These are phyloP conservation scores for Halotydeus destructor DNA, from an alignment of 1,140 invertebrate species.

Conservation along the genomic window DNA sequence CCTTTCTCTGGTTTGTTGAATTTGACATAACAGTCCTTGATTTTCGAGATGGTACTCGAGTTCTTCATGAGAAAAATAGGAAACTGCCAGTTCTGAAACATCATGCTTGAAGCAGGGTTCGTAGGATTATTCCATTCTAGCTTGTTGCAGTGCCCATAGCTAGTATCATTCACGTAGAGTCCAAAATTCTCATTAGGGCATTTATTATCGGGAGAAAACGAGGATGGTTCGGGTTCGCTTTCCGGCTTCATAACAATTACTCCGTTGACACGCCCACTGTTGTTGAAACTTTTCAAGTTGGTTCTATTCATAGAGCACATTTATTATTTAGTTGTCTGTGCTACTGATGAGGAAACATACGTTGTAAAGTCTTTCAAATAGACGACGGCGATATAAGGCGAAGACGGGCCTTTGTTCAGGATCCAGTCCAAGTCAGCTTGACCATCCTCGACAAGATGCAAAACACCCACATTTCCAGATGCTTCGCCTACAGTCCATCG, in stretches of 20 bases:
- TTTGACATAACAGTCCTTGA: conserved; percentile 30
- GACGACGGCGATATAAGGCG: conserved; percentile 29
- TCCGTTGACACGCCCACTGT: conserved; percentile 23
- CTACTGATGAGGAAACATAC: conserved; percentile 20
- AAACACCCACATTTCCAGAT: conserved; percentile 62
- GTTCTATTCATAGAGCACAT: too few relatives aligned
- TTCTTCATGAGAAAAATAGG: conserved; percentile 24
- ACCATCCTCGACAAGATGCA: conserved; percentile 42
- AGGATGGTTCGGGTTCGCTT: conserved; percentile 13
- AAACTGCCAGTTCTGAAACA: conserved; percentile 50
- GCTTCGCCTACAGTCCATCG: conserved; percentile 30
- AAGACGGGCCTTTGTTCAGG: conserved; percentile 34
- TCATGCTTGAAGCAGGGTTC: conserved; percentile 28
- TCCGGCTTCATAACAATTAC: conserved; percentile 31
- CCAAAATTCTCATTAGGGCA: conserved; percentile 63
- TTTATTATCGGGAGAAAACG: conserved; percentile 47
- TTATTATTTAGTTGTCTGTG: conserved; percentile 26
- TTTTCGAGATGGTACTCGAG: conserved; percentile 10
- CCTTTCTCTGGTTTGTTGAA: conserved; percentile 35
- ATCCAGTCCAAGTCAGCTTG: conserved; percentile 45
- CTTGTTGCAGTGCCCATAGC: conserved; percentile 16
- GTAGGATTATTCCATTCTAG: conserved; percentile 41
- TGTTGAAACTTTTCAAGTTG: conserved; percentile 33
- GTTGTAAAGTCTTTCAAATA: conserved; percentile 19
- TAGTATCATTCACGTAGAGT: conserved; percentile 13